Evolutionary conservation across 2,888 invertebrate genomes (phyloP).

Genomic region (Abrostola tripartita): DNA sequence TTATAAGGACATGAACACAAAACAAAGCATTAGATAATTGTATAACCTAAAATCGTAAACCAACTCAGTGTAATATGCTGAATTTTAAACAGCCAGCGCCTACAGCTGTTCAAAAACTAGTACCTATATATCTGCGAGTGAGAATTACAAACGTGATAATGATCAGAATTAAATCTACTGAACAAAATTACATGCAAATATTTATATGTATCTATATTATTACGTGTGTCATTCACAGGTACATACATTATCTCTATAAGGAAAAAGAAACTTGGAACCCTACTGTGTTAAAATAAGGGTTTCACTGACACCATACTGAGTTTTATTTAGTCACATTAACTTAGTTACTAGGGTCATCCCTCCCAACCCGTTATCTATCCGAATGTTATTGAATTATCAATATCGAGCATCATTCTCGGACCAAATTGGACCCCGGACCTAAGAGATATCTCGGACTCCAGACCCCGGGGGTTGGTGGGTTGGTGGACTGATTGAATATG

Average conservation of each 20-base stretch:
- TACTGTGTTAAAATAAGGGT: conserved; percentile 9
- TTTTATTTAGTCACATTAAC: conserved; percentile 44
- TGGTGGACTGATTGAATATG: not conserved
- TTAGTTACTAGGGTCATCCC: conserved; percentile 29
- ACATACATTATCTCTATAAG: not conserved
- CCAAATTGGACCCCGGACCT: conserved; percentile 27
- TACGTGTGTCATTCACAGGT: not conserved
- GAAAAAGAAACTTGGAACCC: conserved; percentile 12
- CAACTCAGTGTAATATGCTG: too few relatives aligned
- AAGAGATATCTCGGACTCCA: not conserved
- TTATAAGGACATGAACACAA: too few relatives aligned
- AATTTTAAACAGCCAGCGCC: too few relatives aligned
- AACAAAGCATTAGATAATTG: too few relatives aligned
- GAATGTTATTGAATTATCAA: conserved; percentile 49
- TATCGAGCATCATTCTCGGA: conserved; percentile 30
- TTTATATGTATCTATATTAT: too few relatives aligned
- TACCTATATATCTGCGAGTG: too few relatives aligned
- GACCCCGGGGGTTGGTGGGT: not conserved
- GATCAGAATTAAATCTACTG: too few relatives aligned
- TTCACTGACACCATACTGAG: conserved; percentile 14
- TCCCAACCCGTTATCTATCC: conserved; percentile 5
- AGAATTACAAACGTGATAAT: too few relatives aligned
- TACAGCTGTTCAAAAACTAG: too few relatives aligned
- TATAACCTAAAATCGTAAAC: too few relatives aligned
- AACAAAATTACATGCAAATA: too few relatives aligned